These are phyloP conservation scores for Apamea anceps DNA, from an alignment of 2,888 invertebrate species.

Conservation along the genomic window DNA sequence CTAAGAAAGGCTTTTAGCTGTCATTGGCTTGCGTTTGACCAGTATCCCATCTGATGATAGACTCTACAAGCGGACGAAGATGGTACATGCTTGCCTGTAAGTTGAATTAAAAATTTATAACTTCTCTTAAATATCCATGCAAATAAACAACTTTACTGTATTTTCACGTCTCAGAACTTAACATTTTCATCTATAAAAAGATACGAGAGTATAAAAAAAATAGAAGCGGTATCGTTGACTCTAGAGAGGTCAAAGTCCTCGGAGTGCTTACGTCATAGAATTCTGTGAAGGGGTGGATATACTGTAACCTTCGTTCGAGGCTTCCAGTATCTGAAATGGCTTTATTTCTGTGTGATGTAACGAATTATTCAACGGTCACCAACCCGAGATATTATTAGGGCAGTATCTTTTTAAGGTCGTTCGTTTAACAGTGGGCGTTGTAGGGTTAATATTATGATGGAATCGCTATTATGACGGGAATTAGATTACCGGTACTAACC, in stretches of 20 bases:
- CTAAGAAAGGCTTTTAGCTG: background rate
- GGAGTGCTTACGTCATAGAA: conserved; percentile 48
- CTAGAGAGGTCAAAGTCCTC: conserved; percentile 57
- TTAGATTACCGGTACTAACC: background rate
- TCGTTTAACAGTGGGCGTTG: conserved; percentile 15
- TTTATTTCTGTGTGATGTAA: conserved; percentile 56
- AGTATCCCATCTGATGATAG: background rate
- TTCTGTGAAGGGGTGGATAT: conserved; percentile 36
- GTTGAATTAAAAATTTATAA: background rate
- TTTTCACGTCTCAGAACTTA: conserved; percentile 24
- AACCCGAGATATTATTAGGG: conserved; percentile 40
- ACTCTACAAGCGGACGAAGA: too few relatives aligned
- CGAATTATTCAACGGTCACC: conserved; percentile 49
- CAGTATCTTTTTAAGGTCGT: conserved; percentile 31
- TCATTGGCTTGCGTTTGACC: background rate
- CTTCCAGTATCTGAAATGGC: conserved; percentile 51
- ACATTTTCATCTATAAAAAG: conserved; percentile 33
- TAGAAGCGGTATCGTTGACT: conserved; percentile 41
- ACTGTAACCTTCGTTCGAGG: conserved; percentile 50
- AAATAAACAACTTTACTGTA: conserved; percentile 18
- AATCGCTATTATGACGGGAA: background rate
- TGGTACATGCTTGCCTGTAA: background rate
- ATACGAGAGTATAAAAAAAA: conserved; percentile 33
- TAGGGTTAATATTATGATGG: conserved; percentile 14
- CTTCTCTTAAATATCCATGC: background rate